phyloP scores from a whole-genome alignment of 2,888 invertebrate species.

The Lithophane leautieri region DNA sequence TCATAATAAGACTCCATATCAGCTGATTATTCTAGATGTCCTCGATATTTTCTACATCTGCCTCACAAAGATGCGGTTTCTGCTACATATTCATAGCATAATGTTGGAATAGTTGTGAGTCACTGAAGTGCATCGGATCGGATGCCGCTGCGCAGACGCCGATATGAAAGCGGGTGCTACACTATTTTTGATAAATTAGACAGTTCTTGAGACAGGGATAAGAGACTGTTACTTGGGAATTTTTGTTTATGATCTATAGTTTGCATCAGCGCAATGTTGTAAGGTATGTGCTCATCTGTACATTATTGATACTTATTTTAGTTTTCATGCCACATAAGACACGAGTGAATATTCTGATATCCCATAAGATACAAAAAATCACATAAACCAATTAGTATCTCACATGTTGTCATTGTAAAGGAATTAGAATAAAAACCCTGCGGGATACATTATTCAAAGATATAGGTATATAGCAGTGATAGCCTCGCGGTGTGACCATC shows the following conservation, averaged over 20 bases:
- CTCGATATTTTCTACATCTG: slow-evolving; percentile 48
- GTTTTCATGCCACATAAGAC: no score
- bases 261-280: slow-evolving; percentile 19
- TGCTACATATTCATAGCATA: slow-evolving; percentile 60
- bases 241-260: slow-evolving; percentile 29
- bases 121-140: slow-evolving; percentile 63
- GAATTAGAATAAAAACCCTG: no score
- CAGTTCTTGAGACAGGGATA: slow-evolving; percentile 15
- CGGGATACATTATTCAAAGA: no score
- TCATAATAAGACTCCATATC: background rate
- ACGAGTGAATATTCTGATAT: no score
- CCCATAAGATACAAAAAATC: no score
- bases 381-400: no score
- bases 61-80: slow-evolving; percentile 46
- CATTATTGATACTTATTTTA: background rate
- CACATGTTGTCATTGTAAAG: no score
- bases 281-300: background rate
- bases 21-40: slow-evolving; percentile 7
- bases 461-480: no score
- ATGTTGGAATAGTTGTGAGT: slow-evolving; percentile 49
- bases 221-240: slow-evolving; percentile 16
- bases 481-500: no score
- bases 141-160: slow-evolving; percentile 49
- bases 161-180: slow-evolving; percentile 59
- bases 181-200: slow-evolving; percentile 55